Conservation (phyloP, 2,797 vertebrate genomes). For the Remorina albescens region DNA sequence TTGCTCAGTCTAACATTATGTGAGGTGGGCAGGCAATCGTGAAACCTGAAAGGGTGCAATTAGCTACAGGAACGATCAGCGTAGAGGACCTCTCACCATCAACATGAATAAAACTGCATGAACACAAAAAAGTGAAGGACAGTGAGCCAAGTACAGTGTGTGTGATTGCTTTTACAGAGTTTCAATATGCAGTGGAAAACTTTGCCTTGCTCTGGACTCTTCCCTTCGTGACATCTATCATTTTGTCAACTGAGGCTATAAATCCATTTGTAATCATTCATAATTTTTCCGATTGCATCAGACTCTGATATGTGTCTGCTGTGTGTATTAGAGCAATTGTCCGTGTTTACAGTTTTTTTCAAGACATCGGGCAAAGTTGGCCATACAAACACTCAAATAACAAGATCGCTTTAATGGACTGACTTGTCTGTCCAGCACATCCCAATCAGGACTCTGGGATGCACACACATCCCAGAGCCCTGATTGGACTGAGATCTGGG, state of each 20-base stretch:
- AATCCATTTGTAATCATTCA: not conserved
- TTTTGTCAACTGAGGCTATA: not conserved
- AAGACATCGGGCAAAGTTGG: too few relatives aligned
- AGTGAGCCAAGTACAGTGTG: too few relatives aligned
- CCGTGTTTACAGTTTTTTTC: too few relatives aligned
- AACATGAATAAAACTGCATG: slow-evolving; percentile 43
- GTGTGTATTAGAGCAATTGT: too few relatives aligned
- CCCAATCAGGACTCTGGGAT: too few relatives aligned
- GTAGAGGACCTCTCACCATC: slow-evolving; percentile 23
- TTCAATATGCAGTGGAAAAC: not conserved
- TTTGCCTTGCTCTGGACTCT: not conserved
- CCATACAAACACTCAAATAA: not conserved
- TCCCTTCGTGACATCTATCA: not conserved
- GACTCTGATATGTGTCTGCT: too few relatives aligned
- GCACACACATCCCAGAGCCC: too few relatives aligned
- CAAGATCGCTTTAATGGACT: too few relatives aligned
- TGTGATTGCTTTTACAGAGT: not conserved
- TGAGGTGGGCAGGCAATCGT: not conserved
- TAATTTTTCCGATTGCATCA: not conserved
- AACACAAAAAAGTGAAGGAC: slow-evolving; percentile 38
- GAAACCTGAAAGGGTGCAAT: slow-evolving; percentile 36
- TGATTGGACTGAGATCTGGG: too few relatives aligned
- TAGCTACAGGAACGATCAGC: slow-evolving; percentile 29
- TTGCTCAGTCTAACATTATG: not conserved
- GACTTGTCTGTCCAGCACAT: too few relatives aligned